Base-by-base conservation (phyloP, 30 jellyfish, hydroid and myxozoan genomes). In the Pelagia noctiluca region DNA sequence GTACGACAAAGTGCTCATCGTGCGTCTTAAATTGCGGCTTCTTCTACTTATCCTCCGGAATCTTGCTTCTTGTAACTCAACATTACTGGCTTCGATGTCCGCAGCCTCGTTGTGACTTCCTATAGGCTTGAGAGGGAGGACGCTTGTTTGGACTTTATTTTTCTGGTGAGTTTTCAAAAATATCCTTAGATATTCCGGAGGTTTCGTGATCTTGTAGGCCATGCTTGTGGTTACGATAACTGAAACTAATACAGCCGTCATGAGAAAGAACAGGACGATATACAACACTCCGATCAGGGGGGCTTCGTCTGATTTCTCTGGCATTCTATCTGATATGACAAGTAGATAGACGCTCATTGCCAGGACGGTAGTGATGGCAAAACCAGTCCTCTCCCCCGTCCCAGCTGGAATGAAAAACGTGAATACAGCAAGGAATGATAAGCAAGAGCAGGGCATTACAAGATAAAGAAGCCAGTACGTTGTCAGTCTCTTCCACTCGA, bases 371-470 rank as follows among this genome's bases (percentile, higher is more conserved):
- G 98, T 91, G 63, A 91, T 80, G 0, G 96, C 98, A 42, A 91
- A 85, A 25, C 98, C 98, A 49, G 88, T 91, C 66, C 98, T 38
- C 76, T 91, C 98, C 19, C 98, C 98, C 50, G 90, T 74, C 35
- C 52, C 98, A n/a, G 90, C 89, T 1, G 98, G 98, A 48, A 91
- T 69, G 71, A 67, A 88, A 74, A 91, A 91, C 80, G 76, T 76
- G 36, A 91, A 75, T 13, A 90, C 90, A 24, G 88, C 88, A 61
- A 91, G 69, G 13, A 80, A 29, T 0, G 82, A 53, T 46, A 83
- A 80, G 5, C 94, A 83, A 16, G 85, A 36, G 66, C 94, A 85
- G 0, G 98, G 98, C 11, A 91, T 69, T 13, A 91, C 90, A 37
- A 91, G 90, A 70, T 91, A 91, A 3, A 91, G 71, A 35, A 91